phyloP scores from a whole-genome alignment of 2,113 vertebrate genomes.

The Poeciliopsis prolifica region DNA sequence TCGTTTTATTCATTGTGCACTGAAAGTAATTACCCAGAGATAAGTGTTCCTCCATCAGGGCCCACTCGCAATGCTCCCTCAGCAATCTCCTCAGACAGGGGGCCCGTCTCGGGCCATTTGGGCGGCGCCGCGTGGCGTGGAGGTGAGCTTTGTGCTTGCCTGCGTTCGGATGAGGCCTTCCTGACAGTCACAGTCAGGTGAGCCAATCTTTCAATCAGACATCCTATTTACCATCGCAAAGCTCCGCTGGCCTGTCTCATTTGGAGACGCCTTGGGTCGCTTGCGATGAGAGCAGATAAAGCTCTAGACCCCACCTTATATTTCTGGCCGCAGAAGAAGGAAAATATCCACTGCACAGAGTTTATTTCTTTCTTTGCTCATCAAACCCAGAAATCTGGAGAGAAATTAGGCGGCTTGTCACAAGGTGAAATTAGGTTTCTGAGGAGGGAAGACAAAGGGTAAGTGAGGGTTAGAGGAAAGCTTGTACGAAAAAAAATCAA shows the following conservation, averaged over 20 bases:
- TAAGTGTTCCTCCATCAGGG: conserved; percentile 71
- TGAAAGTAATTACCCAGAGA: conserved; percentile 78
- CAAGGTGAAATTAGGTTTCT: conserved; percentile 29
- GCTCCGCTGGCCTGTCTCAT: conserved; percentile 68
- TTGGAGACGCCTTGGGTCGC: conserved; percentile 47
- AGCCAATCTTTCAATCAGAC: conserved; percentile 76
- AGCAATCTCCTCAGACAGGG: conserved; percentile 70
- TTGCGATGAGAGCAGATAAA: conserved; percentile 61
- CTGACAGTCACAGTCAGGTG: conserved; percentile 70
- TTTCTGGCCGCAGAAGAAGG: conserved; percentile 26
- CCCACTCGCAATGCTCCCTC: conserved; percentile 51
- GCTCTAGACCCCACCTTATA: conserved; percentile 35
- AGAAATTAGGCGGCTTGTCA: conserved; percentile 27
- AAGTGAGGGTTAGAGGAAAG: conserved; percentile 50
- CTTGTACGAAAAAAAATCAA: conserved; percentile 50
- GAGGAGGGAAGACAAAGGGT: conserved; percentile 28
- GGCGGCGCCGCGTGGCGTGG: conserved; percentile 46
- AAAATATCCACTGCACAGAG: conserved; percentile 28
- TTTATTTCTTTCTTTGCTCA: conserved; percentile 33
- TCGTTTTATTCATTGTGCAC: conserved; percentile 77
- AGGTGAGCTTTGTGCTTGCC: conserved; percentile 64
- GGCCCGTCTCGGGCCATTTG: conserved; percentile 62
- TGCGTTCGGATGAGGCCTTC: conserved; percentile 59
- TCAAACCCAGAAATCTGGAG: conserved; percentile 33
- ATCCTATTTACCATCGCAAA: conserved; percentile 74